Conservation (phyloP, 2,113 vertebrate species). For the Synodontis membranacea region DNA sequence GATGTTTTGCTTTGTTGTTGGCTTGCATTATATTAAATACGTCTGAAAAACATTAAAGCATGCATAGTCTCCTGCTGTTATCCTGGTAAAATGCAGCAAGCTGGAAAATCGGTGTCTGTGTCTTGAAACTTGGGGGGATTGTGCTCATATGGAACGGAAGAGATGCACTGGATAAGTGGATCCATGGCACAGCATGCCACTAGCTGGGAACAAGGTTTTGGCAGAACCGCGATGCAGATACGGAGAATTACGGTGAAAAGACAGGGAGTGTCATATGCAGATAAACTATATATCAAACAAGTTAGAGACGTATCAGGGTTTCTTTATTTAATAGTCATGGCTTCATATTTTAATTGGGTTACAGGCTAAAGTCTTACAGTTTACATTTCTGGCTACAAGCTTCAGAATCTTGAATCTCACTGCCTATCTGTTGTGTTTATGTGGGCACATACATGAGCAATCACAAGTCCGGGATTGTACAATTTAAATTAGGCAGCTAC, state of each 20-base stretch:
- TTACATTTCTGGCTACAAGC: background rate
- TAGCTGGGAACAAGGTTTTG: conserved; percentile 25
- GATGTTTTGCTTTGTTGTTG: conserved; percentile 41
- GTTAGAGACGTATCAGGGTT: background rate
- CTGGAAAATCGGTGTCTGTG: conserved; percentile 46
- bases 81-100: conserved; percentile 44
- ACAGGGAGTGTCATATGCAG: background rate
- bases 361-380: background rate
- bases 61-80: conserved; percentile 27
- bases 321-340: background rate
- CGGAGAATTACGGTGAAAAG: background rate
- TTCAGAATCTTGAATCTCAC: background rate
- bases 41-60: conserved; percentile 42
- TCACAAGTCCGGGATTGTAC: background rate
- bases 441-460: background rate
- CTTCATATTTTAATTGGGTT: background rate
- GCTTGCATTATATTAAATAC: conserved; percentile 47
- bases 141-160: conserved; percentile 24
- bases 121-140: conserved; percentile 29
- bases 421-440: background rate
- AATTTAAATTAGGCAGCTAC: background rate
- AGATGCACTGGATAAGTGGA: conserved; percentile 11
- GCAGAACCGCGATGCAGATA: conserved; percentile 14
- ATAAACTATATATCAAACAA: background rate
- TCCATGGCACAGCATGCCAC: conserved; percentile 21